phyloP scores from a whole-genome alignment of 2,888 invertebrate species.

The Eurytoma californica region DNA sequence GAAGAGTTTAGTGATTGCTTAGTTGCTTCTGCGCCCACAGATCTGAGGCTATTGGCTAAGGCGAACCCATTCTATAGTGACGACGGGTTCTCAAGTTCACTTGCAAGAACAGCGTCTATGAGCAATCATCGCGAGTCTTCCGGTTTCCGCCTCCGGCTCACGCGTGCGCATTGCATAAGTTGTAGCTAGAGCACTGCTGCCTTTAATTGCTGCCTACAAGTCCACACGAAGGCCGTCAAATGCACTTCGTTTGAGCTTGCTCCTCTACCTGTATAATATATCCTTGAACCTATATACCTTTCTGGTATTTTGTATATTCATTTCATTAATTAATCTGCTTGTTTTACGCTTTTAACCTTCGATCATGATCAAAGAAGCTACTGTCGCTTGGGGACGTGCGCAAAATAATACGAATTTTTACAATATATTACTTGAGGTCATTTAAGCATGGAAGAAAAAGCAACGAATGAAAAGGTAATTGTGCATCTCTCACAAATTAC shows the following conservation, averaged over 20 bases:
- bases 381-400: background rate
- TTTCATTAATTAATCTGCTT: too few species aligned
- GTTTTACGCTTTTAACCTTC: too few species aligned
- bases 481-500: conserved; percentile 11
- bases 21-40: too few species aligned
- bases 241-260: background rate
- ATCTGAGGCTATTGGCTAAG: too few species aligned
- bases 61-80: too few species aligned
- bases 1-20: too few species aligned
- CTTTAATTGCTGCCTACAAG: background rate
- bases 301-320: too few species aligned
- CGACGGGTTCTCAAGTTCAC: conserved; percentile 1
- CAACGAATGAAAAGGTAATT: conserved; percentile 6
- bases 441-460: conserved; percentile 6
- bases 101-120: conserved; percentile 26
- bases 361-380: too few species aligned
- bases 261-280: too few species aligned
- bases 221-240: background rate
- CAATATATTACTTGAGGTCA: too few species aligned
- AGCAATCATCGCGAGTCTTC: conserved; percentile 10
- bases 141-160: background rate
- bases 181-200: background rate
- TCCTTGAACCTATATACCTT: too few species aligned
- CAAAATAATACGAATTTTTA: too few species aligned
- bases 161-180: conserved; percentile 17